Evolutionary conservation across 1,140 invertebrate genomes (phyloP).

Genomic region (Sipha flava): DNA sequence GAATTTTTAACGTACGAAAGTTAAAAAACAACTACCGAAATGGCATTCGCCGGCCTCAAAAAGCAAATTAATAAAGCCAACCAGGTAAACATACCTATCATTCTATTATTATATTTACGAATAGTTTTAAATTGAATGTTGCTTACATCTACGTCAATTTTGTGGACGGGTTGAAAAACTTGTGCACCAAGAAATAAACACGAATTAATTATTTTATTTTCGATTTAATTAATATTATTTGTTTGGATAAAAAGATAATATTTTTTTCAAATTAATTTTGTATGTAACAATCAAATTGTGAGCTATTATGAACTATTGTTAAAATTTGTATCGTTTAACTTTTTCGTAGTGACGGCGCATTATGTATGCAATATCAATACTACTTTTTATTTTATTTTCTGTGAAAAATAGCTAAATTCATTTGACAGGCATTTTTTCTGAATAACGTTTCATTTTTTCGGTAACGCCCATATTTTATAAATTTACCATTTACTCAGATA

Average conservation of each 20-base stretch:
- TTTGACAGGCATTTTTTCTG: not conserved
- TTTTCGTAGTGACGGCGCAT: not conserved
- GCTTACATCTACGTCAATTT: too few species aligned
- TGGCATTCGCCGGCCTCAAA: constrained; percentile 95
- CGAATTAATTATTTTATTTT: too few species aligned
- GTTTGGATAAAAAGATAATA: too few species aligned
- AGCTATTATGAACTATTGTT: too few species aligned
- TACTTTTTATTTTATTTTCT: not conserved
- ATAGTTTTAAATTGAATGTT: too few species aligned
- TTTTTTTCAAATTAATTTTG: too few species aligned
- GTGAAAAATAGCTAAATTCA: not conserved
- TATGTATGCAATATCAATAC: constrained; percentile 9
- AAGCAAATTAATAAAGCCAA: constrained; percentile 99
- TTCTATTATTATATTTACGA: too few species aligned
- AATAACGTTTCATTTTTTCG: not conserved
- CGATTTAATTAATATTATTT: too few species aligned
- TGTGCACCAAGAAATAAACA: too few species aligned
- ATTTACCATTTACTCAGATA: not conserved
- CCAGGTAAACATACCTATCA: constrained; percentile 72
- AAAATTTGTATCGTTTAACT: not conserved
- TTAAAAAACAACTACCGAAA: constrained; percentile 43
- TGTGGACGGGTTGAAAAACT: too few species aligned
- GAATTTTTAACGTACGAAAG: not conserved
- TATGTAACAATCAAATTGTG: too few species aligned
- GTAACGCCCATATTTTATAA: not conserved